Base-by-base conservation (phyloP, 2,797 vertebrate species). In the Coracias cyanogaster region DNA sequence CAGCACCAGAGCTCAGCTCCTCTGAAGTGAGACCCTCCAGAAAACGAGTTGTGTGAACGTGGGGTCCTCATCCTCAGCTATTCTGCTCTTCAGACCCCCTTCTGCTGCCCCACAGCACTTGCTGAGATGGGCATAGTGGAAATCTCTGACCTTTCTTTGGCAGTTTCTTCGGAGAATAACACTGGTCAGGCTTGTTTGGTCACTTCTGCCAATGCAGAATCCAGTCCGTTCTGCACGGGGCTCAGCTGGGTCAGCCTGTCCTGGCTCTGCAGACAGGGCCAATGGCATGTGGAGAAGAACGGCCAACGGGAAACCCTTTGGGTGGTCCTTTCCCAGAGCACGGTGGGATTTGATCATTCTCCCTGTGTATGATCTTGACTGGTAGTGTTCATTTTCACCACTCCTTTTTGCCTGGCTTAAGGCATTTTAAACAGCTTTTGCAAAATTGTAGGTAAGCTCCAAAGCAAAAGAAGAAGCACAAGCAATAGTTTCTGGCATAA, bases 11-110 rank as follows among this genome's bases (percentile, higher is more conserved):
- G 17, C 14, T 35, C 49, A 33, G 51, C 51, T 58, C 31, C 45
- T 74, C 19, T 48, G 66, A 25, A 12, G 4, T 1, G 15, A 22
- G 18, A 49, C 37, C 46, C 57, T 72, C 15, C 41, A 12, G 66
- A 13, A 7, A 15, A 4, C 0, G 3, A 60, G 5, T 7, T 8
- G 0, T 1, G 1, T 14, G 9, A 55, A 14, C 0, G 11, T 35
- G 18, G 25, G 10, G 6, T 58, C 37, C 61, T 94, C 0, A 0
- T 29, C 31, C 31, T n/a, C 52, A 9, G 35, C 33, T 15, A 5
- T 25, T 82, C 57, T 43, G 41, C 18, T 62, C 43, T 61, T 61
- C 61, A 52, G 20, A 70, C 26, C 21, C 10, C 0, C 17, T 83
- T 51, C 31, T 51, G 51, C 65, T 64, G 28, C 25, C 4, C 7